Base-by-base conservation (phyloP, 2,113 vertebrate genomes). In the Fregetta grallaria region DNA sequence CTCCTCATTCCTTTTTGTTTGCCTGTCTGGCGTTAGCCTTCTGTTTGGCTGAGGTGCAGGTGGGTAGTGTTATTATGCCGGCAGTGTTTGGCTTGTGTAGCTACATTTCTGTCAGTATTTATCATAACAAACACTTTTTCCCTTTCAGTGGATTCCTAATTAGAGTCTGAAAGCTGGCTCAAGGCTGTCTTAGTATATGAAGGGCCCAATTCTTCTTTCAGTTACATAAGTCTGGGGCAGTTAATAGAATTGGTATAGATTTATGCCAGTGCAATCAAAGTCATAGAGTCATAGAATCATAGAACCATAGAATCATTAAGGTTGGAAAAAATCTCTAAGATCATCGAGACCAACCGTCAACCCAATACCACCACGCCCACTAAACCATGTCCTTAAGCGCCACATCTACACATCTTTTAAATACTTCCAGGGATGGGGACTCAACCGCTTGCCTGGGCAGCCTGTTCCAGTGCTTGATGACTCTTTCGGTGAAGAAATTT, bases 91-190 rank as follows among this genome's bases (percentile, higher is more conserved):
- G 79, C 95, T 92, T 77, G 20, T 40, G 47, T n/a, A 59, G 38
- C 72, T 76, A 65, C 32, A 18, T 79, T 96, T 96, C 84, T 96
- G 80, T 90, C 92, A 95, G 45, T 85, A 82, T 94, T 95, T 93
- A 89, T 93, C 76, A 89, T 66, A 76, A 70, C 82, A 88, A 94
- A 90, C 25, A 38, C 49, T 87, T 92, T 88, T 92, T 50, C 38
- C 55, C 23, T 87, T 93, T 85, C 66, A 81, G 22, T 67, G 27
- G 34, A 36, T 79, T 92, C 40, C 45, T 94, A 87, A 94, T 89
- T 89, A 56, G 75, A 87, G 30, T 73, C 53, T 88, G 65, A 85
- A 92, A 91, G n/a, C 73, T 91, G 59, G 10, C 72, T 88, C 53
- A 53, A 63, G 52, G 44, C n/a, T 94, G 45, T 65, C 78, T 82